These are phyloP conservation scores for Halocynthia roretzi DNA, from an alignment of 23 tunicate genomes.

Conservation along the genomic window DNA sequence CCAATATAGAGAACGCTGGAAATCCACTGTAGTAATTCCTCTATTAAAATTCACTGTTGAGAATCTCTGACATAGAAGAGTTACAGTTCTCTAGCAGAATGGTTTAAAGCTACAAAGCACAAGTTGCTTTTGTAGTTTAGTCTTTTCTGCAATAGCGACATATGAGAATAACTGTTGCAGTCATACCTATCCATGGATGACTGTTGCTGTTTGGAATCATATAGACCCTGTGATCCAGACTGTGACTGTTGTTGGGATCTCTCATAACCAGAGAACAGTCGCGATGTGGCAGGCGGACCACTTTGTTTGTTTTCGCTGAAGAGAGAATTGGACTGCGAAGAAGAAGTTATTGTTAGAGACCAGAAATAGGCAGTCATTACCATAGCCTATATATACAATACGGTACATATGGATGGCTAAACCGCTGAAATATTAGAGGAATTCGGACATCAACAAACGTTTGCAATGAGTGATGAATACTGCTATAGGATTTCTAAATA, in stretches of 20 bases:
- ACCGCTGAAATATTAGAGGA: background rate
- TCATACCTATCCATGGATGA: background rate
- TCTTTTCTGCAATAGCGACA: background rate
- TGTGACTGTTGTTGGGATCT: conserved; percentile 10
- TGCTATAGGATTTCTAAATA: too few species aligned
- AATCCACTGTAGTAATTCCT: too few species aligned
- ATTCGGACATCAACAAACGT: too few species aligned
- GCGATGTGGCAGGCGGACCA: conserved; percentile 27
- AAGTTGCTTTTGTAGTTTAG: too few species aligned
- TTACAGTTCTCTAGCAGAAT: too few species aligned
- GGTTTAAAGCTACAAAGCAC: too few species aligned
- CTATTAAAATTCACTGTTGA: background rate
- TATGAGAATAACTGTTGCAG: background rate
- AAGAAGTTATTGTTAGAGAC: too few species aligned
- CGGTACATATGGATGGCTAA: background rate
- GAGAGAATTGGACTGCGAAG: conserved; percentile 49
- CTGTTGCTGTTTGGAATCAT: background rate
- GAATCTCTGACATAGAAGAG: background rate
- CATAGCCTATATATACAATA: background rate
- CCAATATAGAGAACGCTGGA: too few species aligned
- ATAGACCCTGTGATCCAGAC: conserved; percentile 1
- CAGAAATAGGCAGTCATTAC: background rate
- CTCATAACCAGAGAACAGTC: conserved; percentile 56
- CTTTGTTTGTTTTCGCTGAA: conserved; percentile 66
- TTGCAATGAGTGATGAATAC: too few species aligned